These are phyloP conservation scores for Prinia subflava DNA, from an alignment of 2,113 vertebrate genomes.

Conservation along the genomic window DNA sequence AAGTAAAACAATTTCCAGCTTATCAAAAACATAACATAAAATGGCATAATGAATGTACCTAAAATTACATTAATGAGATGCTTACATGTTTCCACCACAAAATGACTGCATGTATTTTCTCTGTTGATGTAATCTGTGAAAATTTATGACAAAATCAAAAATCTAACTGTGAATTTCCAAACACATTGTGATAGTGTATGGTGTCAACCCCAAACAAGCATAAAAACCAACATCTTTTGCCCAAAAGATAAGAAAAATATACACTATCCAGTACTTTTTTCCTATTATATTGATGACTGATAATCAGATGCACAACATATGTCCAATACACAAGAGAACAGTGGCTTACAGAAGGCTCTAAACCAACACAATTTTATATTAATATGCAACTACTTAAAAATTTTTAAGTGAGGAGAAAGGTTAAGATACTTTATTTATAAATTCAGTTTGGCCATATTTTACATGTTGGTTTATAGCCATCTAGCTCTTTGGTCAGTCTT, in stretches of 20 bases:
- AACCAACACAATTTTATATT: slow-evolving; percentile 24
- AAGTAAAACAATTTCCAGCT: slow-evolving; percentile 17
- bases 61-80: slow-evolving; percentile 80
- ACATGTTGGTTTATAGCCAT: slow-evolving; percentile 50
- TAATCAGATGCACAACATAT: background rate
- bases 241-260: slow-evolving; percentile 12
- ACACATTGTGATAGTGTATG: slow-evolving; percentile 73
- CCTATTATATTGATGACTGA: background rate
- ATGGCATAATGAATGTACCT: slow-evolving; percentile 78
- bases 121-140: slow-evolving; percentile 82
- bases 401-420: background rate
- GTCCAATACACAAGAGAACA: background rate
- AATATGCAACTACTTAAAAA: background rate
- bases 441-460: background rate
- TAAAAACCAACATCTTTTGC: slow-evolving; percentile 29
- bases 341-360: slow-evolving; percentile 28
- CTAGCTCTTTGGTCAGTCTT: background rate
- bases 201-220: slow-evolving; percentile 69
- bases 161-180: slow-evolving; percentile 78
- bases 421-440: background rate
- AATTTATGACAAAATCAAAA: slow-evolving; percentile 83
- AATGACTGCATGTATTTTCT: slow-evolving; percentile 83
- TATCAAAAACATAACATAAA: slow-evolving; percentile 61
- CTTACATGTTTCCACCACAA: slow-evolving; percentile 83
- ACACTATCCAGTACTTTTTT: background rate